Conservation (phyloP, 2,797 vertebrate species). For the Sebastes itinus region DNA sequence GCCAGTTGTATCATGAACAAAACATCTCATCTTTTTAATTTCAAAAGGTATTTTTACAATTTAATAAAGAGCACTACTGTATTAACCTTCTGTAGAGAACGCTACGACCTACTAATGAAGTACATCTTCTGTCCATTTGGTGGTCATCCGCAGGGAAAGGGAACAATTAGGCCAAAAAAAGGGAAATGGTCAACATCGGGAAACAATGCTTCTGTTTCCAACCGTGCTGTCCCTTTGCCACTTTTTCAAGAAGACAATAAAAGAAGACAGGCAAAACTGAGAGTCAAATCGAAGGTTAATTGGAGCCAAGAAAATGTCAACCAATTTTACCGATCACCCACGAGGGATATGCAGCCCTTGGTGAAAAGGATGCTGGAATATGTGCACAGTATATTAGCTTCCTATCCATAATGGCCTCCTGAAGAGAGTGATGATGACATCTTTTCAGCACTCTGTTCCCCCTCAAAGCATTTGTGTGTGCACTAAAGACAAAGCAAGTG, state of each 20-base stretch:
- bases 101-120: slow-evolving; percentile 57
- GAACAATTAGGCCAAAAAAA: slow-evolving; percentile 65
- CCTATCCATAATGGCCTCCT: slow-evolving; percentile 76
- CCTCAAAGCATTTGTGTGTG: slow-evolving; percentile 63
- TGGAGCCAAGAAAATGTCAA: slow-evolving; percentile 83
- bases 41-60: slow-evolving; percentile 43
- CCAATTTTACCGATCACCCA: slow-evolving; percentile 81
- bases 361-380: slow-evolving; percentile 73
- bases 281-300: slow-evolving; percentile 86
- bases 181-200: slow-evolving; percentile 61
- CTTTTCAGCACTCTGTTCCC: slow-evolving; percentile 63
- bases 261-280: slow-evolving; percentile 78
- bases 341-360: slow-evolving; percentile 73
- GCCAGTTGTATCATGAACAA: slow-evolving; percentile 18
- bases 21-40: slow-evolving; percentile 46
- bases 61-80: slow-evolving; percentile 41
- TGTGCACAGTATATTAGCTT: slow-evolving; percentile 69
- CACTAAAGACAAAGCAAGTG: slow-evolving; percentile 33
- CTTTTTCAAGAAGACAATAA: slow-evolving; percentile 74
- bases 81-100: slow-evolving; percentile 67
- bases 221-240: slow-evolving; percentile 43
- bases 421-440: slow-evolving; percentile 83
- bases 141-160: slow-evolving; percentile 66
- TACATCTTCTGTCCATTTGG: slow-evolving; percentile 48
- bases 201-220: slow-evolving; percentile 62